Conservation (phyloP, 2,113 vertebrate genomes). For the Etia nguti region DNA sequence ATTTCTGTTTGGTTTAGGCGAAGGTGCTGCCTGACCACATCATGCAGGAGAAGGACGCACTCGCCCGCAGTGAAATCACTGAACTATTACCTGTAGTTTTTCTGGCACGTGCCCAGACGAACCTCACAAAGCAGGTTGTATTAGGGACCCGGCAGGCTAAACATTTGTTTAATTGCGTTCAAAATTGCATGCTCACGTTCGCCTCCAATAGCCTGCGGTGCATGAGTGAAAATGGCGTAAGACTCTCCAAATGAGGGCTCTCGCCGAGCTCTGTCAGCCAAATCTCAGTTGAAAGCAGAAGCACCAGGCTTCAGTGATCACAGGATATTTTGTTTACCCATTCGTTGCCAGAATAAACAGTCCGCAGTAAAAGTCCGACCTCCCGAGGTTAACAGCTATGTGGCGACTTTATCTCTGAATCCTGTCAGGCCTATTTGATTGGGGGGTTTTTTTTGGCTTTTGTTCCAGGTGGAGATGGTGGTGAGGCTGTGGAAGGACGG, state of each 20-base stretch:
- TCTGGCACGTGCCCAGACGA: background rate
- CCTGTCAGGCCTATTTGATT: background rate
- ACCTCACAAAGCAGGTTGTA: background rate
- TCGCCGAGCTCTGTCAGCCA: background rate
- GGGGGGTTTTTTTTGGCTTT: rapidly evolving
- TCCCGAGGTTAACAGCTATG: background rate
- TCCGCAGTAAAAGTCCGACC: background rate
- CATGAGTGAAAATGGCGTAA: background rate
- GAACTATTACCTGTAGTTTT: background rate
- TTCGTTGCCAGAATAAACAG: background rate
- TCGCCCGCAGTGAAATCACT: background rate
- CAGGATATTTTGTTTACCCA: background rate
- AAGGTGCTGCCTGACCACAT: background rate
- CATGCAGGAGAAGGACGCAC: background rate
- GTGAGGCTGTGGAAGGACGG: constrained; percentile 96
- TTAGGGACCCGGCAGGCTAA: background rate
- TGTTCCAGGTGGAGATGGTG: constrained; percentile 83
- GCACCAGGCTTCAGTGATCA: background rate
- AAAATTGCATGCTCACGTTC: rapidly evolving
- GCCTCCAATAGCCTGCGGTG: background rate
- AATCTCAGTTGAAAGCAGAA: background rate
- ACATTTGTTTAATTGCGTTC: background rate
- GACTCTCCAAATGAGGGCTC: background rate
- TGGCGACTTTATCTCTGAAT: background rate
- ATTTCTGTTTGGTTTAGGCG: background rate